Base-by-base conservation (phyloP, 2,888 invertebrate genomes). In the Volucella zonaria region DNA sequence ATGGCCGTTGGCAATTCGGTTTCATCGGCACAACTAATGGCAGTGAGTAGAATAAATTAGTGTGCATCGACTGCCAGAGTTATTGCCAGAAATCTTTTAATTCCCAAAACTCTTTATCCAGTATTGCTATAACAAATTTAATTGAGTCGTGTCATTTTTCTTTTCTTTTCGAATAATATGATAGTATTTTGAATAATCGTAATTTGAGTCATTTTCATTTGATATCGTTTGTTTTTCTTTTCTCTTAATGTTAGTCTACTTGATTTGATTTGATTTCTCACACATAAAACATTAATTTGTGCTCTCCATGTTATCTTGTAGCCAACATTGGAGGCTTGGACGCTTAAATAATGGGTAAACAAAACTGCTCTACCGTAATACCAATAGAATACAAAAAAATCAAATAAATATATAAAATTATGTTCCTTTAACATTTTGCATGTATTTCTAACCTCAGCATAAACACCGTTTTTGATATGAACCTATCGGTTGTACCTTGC, bases 311-410 rank as follows among this genome's bases (percentile, higher is more conserved):
- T 87, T 89, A 89, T 89, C 88, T 90, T 92, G 91, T 92, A 92
- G 92, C 92, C 91, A 89, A 89, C 92, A 89, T 90, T 92, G 92
- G 92, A 92, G 90, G 92, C 92, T 92, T 92, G 92, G 92, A 92
- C 91, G 91, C 92, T 92, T 91, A 92, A 92, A 92, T 92, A 92
- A 91, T 91, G 90, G 91, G 91, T 92, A 92, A 91, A 90, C 86
- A 87, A 54, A 87, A 77, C 75, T 77, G 74, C 79, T 82, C 80
- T 86, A 74, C 67, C 82, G 73, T 83, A 70, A 68, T 61, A 56
- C 51, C 31, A 80, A 47, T 61, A 8, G 11, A 38, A 66, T 38
- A 38, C 1, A 14, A 52, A 18, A 18, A 18, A 18, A 1, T 18
- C 1, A 31, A 31, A 6, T 6, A 31, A 31, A 31, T 31, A 31